Percentiles rank a stretch among this genome's conserved stretches.
These are phyloP conservation scores for Bufo gargarizans DNA, from an alignment of 2,113 vertebrate genomes.

Conservation along the genomic window DNA sequence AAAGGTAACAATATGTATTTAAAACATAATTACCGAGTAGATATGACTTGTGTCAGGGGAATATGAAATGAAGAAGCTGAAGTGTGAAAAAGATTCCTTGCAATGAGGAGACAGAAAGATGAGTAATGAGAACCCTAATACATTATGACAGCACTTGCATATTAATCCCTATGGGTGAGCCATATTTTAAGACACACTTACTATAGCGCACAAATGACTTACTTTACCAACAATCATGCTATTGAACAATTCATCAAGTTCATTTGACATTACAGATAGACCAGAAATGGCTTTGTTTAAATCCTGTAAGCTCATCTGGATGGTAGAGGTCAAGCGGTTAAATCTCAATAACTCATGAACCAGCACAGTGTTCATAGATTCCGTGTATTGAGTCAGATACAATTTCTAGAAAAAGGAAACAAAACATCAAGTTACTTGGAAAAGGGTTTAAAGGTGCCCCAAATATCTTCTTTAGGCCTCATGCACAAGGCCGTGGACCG, in stretches of 20 bases:
- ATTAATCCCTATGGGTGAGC: slow-evolving; percentile 51
- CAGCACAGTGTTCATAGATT: slow-evolving; percentile 56
- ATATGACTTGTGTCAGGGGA: slow-evolving; percentile 42
- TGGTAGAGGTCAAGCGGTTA: slow-evolving; percentile 53
- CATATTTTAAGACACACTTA: slow-evolving; percentile 44
- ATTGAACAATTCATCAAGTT: slow-evolving; percentile 60
- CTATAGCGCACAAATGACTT: slow-evolving; percentile 52
- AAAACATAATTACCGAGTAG: slow-evolving; percentile 51
- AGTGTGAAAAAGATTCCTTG: slow-evolving; percentile 53
- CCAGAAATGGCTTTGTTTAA: slow-evolving; percentile 58
- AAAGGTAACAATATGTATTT: slow-evolving; percentile 55
- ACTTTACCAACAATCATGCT: slow-evolving; percentile 62
- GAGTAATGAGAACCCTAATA: slow-evolving; percentile 57
- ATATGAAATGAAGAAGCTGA: slow-evolving; percentile 41
- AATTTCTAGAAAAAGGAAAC: slow-evolving; percentile 57
- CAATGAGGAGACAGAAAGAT: slow-evolving; percentile 41
- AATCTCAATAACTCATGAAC: slow-evolving; percentile 33
- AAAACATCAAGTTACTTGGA: not conserved
- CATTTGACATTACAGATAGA: slow-evolving; percentile 56
- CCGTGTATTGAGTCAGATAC: slow-evolving; percentile 54
- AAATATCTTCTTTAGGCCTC: not conserved
- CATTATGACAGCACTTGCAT: slow-evolving; percentile 54
- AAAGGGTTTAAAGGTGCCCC: not conserved
- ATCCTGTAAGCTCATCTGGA: slow-evolving; percentile 57
- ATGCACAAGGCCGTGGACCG: too few relatives aligned